Base-by-base conservation (phyloP, 2,888 invertebrate species). In the Apantesis nais region DNA sequence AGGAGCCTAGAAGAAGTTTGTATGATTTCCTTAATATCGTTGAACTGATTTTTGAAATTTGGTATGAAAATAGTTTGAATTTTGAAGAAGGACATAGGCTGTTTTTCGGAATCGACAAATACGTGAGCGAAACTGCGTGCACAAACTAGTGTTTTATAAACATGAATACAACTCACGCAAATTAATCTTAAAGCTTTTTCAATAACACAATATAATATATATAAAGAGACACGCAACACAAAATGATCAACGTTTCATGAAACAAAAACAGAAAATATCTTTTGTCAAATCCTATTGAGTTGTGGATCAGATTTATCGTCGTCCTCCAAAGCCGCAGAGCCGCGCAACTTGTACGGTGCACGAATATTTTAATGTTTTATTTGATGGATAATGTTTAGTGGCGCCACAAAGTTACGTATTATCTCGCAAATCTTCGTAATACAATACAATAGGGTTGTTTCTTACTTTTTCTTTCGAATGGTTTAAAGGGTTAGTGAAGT, bases 191-290 rank as follows among this genome's bases (percentile, higher is more conserved):
- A 14, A 19, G 48, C 16, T 67, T 61, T 55, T 7, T 34, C 37
- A 48, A 62, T 34, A 34, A 34, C 34, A 34, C 37, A 8, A 62
- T 62, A 62, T 8, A 12, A 29, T 37, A 52, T 39, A 55, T 12
- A 29, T n/a, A 48, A 44, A 67, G 29, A 16, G 4, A 14, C 41
- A 34, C n/a, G n/a, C 25, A 25, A 14, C 5, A 22, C 14, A 31
- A 61, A 34, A 12, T 29, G 0, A 58, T 34, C 66, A 55, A 60
- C 62, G 58, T 48, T 77, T 71, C 63, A 77, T 75, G 67, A 77
- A 82, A 80, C 79, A 75, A 77, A 78, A 68, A 73, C 74, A 80
- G 77, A 77, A 82, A 78, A 77, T 70, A 67, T 81, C 72, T 74
- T 73, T 77, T 73, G 78, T 75, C 70, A 55, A 69, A 70, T 75